Conservation (phyloP, 2,113 vertebrate genomes). For the Lota lota region DNA sequence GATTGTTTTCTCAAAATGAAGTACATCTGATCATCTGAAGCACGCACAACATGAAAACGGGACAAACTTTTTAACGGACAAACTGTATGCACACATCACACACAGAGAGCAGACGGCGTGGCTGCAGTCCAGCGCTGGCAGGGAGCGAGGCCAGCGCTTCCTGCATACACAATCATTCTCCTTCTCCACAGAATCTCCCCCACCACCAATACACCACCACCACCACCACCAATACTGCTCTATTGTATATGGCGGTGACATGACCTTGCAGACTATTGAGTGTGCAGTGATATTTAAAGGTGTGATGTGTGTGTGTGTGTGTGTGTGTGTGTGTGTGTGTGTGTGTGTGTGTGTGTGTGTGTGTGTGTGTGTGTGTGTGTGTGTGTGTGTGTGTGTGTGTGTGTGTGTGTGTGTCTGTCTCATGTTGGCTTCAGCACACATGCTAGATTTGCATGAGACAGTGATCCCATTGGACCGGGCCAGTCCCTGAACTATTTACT, state of each 20-base stretch:
- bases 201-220: too few species aligned
- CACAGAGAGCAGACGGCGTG: too few species aligned
- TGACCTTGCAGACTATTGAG: conserved; percentile 19
- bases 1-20: too few species aligned
- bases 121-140: too few species aligned
- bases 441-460: neutral
- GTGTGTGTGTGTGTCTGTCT: neutral
- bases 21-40: too few species aligned
- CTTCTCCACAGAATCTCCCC: too few species aligned
- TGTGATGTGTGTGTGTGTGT: neutral
- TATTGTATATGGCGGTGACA: conserved; percentile 6
- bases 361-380: neutral
- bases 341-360: conserved; percentile 4
- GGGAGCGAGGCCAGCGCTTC: too few species aligned
- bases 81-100: too few species aligned
- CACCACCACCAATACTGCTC: neutral
- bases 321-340: conserved; percentile 4
- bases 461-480: neutral
- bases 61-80: too few species aligned
- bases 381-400: conserved; percentile 7
- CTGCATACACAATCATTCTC: too few species aligned
- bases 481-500: neutral
- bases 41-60: too few species aligned
- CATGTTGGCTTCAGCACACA: neutral
- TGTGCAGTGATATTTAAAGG: neutral